Conservation (phyloP, 2,797 vertebrate species). For the Apodemus agrarius region DNA sequence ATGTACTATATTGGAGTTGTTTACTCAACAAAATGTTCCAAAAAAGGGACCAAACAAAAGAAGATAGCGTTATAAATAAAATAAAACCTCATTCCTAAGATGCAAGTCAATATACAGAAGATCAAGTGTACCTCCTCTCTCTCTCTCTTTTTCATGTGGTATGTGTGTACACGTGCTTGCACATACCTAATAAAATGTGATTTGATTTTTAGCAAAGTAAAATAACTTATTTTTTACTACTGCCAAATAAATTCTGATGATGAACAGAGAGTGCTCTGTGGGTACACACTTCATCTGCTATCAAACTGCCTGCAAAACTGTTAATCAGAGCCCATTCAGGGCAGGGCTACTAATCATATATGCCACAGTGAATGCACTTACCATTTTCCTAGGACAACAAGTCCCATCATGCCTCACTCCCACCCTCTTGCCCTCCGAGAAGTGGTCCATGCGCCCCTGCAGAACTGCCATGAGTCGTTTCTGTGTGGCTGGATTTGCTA, state of each 20-base stretch:
- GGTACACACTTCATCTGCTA: background rate
- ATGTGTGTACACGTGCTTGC: too few species aligned
- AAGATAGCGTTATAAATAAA: background rate
- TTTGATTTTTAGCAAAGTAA: slow-evolving; percentile 47
- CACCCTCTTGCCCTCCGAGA: background rate
- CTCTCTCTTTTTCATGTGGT: too few species aligned
- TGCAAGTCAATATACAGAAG: background rate
- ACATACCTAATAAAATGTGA: background rate
- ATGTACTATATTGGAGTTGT: background rate
- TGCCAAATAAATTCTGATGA: background rate
- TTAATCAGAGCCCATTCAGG: background rate
- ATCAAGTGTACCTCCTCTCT: background rate
- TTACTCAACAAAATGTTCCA: background rate
- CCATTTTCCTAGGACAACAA: fast-evolving
- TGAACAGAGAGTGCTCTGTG: background rate
- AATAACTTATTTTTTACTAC: background rate
- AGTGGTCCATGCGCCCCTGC: background rate
- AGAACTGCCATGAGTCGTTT: slow-evolving; percentile 36
- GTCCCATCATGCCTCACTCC: background rate
- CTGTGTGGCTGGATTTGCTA: slow-evolving; percentile 48
- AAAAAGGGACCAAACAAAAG: background rate
- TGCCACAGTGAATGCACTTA: background rate
- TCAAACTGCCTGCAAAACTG: background rate
- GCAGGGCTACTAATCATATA: background rate
- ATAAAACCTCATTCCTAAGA: background rate